Evolutionary conservation across 2,113 vertebrate genomes (phyloP), one percentile per base, ranked within the genome.

Genomic region (Pipra filicauda): DNA sequence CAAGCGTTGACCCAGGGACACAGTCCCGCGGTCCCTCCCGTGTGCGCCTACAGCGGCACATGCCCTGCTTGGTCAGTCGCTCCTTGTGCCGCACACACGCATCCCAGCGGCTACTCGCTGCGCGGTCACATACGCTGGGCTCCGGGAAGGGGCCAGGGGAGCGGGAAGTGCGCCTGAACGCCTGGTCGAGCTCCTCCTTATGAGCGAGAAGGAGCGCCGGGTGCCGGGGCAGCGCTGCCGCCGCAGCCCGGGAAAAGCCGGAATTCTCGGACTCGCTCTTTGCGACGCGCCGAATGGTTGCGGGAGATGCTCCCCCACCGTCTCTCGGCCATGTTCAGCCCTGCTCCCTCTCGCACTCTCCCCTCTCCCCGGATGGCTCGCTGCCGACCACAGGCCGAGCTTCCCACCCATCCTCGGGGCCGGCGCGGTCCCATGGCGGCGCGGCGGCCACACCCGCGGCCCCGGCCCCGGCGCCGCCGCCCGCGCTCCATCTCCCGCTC

Each of bases 31-130:
- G 44, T 52, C 14, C 5, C n/a, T 15, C 12, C n/a, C 3, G 46
- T 3, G 43, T 1, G 27, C 9, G 2, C 41, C 2, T 3, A 4
- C 3, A 31, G 26, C 26, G 3, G 12, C 41, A 48, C 49, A 12
- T 12, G 75, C 11, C 35, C 24, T 22, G 64, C 19, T 21, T 11
- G 6, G 35, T 10, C 90, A 13, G 39, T 61, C 4, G 24, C 49
- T 67, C 54, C 58, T 52, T 17, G 39, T 41, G 62, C 61, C 55
- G 35, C 73, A 28, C 41, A 35, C 26, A 20, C 51, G 9, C 10
- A 7, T 4, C 4, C 5, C 33, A 52, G 3, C 6, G 59, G 58
- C 65, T 85, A 30, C 23, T 3, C 7, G 15, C 37, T 64, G 8
- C 55, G 35, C 2, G 24, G 10, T 26, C 33, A 52, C 77, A 57